Evolutionary conservation across 1,140 invertebrate genomes (phyloP).

Genomic region (Euwallacea similis): DNA sequence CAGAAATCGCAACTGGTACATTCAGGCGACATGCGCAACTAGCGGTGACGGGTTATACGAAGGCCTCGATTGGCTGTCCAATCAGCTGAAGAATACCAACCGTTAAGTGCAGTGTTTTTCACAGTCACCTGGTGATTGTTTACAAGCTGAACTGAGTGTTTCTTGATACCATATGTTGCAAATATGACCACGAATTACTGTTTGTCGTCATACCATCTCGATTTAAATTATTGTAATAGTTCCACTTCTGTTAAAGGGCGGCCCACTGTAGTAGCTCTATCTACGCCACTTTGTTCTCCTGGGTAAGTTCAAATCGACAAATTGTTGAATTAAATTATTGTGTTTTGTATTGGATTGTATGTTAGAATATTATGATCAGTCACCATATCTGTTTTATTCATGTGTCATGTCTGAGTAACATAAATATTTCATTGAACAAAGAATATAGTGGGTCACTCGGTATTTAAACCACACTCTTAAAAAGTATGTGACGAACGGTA

Average conservation of each 20-base stretch:
- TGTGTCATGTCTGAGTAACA: no score
- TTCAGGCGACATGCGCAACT: constrained; percentile 96
- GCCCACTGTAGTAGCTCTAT: background rate
- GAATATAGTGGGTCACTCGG: no score
- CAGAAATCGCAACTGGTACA: constrained; percentile 96
- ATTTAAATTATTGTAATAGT: constrained; percentile 10
- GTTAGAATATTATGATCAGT: no score
- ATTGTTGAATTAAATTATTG: no score
- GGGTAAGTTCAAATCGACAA: background rate
- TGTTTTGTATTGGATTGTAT: no score
- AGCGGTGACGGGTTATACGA: constrained; percentile 97
- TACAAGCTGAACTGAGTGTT: constrained; percentile 49
- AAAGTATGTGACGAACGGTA: constrained; percentile 28
- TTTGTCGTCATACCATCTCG: constrained; percentile 38
- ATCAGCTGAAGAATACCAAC: constrained; percentile 84
- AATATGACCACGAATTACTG: constrained; percentile 41
- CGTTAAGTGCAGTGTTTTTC: constrained; percentile 63
- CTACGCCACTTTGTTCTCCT: background rate
- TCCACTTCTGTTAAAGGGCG: background rate
- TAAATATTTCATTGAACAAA: no score
- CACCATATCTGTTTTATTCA: no score
- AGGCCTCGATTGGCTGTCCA: constrained; percentile 98
- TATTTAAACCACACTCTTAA: no score
- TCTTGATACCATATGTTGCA: constrained; percentile 51
- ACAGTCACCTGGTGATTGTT: constrained; percentile 45